Percentiles rank a stretch among this genome's conserved stretches.
Conservation (phyloP, 2,888 invertebrate genomes). For the Ditula angustiorana region DNA sequence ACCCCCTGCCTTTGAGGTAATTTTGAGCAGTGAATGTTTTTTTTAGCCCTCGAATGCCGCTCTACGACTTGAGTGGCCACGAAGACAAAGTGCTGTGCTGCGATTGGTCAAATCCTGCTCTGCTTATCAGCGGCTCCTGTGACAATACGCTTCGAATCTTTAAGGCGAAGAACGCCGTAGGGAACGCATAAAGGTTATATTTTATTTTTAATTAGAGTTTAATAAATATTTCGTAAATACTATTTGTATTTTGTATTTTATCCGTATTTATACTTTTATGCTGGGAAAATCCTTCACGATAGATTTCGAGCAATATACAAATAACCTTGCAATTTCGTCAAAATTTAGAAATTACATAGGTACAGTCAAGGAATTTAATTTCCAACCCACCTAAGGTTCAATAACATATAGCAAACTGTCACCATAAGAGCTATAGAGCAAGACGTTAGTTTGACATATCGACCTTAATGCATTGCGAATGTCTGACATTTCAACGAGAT, state of each 20-base stretch:
- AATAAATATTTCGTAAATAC: not conserved
- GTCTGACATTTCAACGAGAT: too few species aligned
- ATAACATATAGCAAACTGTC: too few species aligned
- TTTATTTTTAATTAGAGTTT: slow-evolving; percentile 2
- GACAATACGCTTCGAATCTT: slow-evolving; percentile 97
- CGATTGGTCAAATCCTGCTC: slow-evolving; percentile 95
- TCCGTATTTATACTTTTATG: not conserved
- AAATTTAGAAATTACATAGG: too few species aligned
- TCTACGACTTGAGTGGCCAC: slow-evolving; percentile 97
- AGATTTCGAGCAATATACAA: not conserved
- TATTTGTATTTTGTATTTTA: slow-evolving; percentile 2
- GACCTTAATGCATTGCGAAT: too few species aligned
- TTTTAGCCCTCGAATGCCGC: slow-evolving; percentile 93
- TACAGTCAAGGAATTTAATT: too few species aligned
- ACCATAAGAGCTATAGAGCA: too few species aligned
- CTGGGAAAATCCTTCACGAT: not conserved
- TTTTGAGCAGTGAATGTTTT: too few species aligned
- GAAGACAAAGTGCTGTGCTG: slow-evolving; percentile 97
- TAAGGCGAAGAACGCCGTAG: slow-evolving; percentile 85
- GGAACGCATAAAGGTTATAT: slow-evolving; percentile 52
- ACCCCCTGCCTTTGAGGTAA: too few species aligned
- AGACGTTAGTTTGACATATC: too few species aligned
- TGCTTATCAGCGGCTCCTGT: slow-evolving; percentile 95
- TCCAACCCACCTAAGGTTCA: too few species aligned
- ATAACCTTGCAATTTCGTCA: too few species aligned